Evolutionary conservation across 1,140 invertebrate genomes (phyloP).

Genomic region (Ylistrum balloti): DNA sequence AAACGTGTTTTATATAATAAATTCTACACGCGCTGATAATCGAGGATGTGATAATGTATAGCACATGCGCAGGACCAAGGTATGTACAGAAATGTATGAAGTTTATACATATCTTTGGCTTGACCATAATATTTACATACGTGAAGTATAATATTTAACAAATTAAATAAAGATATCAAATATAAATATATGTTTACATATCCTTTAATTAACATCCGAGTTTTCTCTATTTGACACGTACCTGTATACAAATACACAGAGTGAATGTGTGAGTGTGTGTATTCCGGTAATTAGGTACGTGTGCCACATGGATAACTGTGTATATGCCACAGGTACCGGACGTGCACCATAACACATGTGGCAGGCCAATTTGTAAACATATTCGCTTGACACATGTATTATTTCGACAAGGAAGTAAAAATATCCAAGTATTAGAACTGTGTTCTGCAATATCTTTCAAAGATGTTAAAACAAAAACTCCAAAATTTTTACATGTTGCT

Average conservation of each 20-base stretch:
- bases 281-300: not conserved
- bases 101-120: too few species aligned
- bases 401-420: too few species aligned
- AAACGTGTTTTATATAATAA: too few species aligned
- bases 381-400: not conserved
- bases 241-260: not conserved
- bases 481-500: too few species aligned
- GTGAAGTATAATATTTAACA: not conserved
- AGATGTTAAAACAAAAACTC: too few species aligned
- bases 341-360: not conserved
- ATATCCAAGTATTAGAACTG: too few species aligned
- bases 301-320: not conserved
- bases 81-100: too few species aligned
- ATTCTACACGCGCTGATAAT: too few species aligned
- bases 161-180: not conserved
- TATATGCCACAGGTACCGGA: constrained; percentile 22
- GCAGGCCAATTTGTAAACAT: not conserved
- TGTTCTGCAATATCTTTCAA: too few species aligned
- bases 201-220: not conserved
- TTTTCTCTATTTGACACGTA: not conserved
- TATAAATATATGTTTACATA: not conserved
- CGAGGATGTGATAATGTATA: too few species aligned
- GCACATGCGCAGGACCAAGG: too few species aligned
- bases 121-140: constrained; percentile 2
- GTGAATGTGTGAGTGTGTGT: not conserved